phyloP scores from a whole-genome alignment of 35 echinoderm and acorn worm species.

The Eucidaris tribuloides region DNA sequence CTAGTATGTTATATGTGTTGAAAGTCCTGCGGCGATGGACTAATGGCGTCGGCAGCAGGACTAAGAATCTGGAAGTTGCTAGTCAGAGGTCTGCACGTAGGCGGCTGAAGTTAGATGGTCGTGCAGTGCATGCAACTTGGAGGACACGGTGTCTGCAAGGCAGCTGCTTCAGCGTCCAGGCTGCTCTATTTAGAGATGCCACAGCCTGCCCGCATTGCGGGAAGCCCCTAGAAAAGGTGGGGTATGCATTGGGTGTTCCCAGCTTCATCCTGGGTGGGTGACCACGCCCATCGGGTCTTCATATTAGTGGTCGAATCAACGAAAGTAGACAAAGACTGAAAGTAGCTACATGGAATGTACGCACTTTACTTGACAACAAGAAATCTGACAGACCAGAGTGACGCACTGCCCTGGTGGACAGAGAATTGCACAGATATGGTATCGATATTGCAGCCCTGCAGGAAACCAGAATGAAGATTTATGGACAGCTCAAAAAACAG shows the following conservation, averaged over 20 bases:
- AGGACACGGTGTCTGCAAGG: too few species aligned
- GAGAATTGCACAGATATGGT: slow-evolving; percentile 10
- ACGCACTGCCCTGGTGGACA: not conserved
- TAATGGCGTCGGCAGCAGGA: not conserved
- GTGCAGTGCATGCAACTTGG: not conserved
- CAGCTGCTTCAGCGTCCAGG: slow-evolving; percentile 21
- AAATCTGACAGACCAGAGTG: slow-evolving; percentile 13
- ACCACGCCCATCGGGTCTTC: slow-evolving; percentile 22
- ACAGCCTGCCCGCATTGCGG: slow-evolving; percentile 21
- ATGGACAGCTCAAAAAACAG: slow-evolving; percentile 25
- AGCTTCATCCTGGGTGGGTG: slow-evolving; percentile 13
- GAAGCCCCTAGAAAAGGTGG: not conserved
- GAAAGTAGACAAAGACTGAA: not conserved
- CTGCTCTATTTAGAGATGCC: slow-evolving; percentile 37
- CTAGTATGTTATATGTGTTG: too few species aligned
- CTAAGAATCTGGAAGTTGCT: not conserved
- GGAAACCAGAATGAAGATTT: slow-evolving; percentile 29
- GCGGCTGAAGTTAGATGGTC: not conserved
- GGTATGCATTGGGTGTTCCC: slow-evolving; percentile 20
- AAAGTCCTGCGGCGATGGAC: slow-evolving; percentile 1
- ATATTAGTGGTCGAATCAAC: slow-evolving; percentile 9
- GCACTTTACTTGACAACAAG: slow-evolving; percentile 29
- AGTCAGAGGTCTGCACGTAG: not conserved
- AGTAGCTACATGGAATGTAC: slow-evolving; percentile 46
- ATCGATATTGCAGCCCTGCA: slow-evolving; percentile 60